Conservation (phyloP, 2,113 vertebrate species). For the Madoqua kirkii region DNA sequence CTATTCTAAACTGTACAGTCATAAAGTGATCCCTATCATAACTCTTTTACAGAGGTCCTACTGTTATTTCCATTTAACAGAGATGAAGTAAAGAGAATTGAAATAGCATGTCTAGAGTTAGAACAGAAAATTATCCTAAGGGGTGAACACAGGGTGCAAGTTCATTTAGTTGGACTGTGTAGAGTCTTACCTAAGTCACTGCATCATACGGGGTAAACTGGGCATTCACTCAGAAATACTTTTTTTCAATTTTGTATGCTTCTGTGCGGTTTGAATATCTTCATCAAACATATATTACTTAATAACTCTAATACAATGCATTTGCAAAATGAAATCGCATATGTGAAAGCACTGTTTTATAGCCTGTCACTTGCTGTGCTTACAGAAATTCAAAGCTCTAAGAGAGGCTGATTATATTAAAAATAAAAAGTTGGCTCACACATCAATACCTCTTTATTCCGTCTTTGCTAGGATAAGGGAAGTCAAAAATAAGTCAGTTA, state of each 20-base stretch:
- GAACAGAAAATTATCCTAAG: background rate
- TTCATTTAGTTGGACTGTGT: background rate
- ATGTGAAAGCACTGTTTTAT: background rate
- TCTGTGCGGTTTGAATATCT: background rate
- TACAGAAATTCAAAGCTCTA: slow-evolving; percentile 30
- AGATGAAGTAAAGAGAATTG: background rate
- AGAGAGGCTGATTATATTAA: slow-evolving; percentile 33
- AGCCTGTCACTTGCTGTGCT: slow-evolving; percentile 36
- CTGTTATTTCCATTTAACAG: background rate
- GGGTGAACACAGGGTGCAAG: background rate
- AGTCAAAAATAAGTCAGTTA: slow-evolving; percentile 45
- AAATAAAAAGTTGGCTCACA: slow-evolving; percentile 8
- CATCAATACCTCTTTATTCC: slow-evolving; percentile 16
- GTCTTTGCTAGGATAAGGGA: slow-evolving; percentile 52
- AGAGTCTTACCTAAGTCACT: background rate
- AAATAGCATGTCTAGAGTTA: background rate
- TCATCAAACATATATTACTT: background rate
- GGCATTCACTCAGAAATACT: background rate
- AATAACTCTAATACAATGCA: background rate
- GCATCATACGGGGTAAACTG: background rate
- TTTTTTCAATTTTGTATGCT: background rate
- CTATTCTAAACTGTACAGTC: background rate
- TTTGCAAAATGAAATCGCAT: slow-evolving; percentile 41
- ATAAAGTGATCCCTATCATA: background rate
- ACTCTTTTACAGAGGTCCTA: background rate